phyloP scores from a whole-genome alignment of 92 coral and sea anemone species.

The Porites rus region DNA sequence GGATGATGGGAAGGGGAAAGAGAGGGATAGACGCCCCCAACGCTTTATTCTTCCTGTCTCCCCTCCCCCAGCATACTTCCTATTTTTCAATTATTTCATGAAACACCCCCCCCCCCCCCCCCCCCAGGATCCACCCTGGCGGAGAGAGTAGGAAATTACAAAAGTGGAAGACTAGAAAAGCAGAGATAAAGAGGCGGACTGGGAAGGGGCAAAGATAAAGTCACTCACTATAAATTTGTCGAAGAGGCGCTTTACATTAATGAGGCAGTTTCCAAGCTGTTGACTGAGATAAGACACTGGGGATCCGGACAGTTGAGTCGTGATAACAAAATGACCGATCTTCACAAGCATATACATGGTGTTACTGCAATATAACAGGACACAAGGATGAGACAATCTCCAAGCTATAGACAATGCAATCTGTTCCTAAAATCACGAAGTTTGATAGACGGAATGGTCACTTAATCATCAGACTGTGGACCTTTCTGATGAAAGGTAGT shows the following conservation, averaged over 20 bases:
- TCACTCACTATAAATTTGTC: conserved; percentile 97
- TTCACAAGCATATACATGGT: conserved; percentile 99
- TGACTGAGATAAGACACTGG: conserved; percentile 98
- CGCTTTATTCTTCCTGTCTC: too few relatives aligned
- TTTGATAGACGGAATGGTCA: not conserved
- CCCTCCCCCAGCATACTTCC: too few relatives aligned
- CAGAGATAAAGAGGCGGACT: not conserved
- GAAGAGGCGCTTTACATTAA: conserved; percentile 93
- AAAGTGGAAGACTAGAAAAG: not conserved
- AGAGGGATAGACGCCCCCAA: too few relatives aligned
- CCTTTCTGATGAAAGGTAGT: not conserved
- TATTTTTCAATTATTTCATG: too few relatives aligned
- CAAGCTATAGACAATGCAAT: not conserved
- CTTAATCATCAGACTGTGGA: not conserved
- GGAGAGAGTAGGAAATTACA: not conserved
- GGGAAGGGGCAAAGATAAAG: not conserved
- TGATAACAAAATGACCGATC: conserved; percentile 96
- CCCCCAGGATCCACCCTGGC: too few relatives aligned
- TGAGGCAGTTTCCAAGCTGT: conserved; percentile 96
- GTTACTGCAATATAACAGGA: conserved; percentile 69
- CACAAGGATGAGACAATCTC: not conserved
- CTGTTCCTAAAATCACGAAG: too few relatives aligned
- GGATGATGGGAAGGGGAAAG: too few relatives aligned
- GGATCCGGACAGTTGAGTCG: conserved; percentile 91
- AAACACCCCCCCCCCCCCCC: too few relatives aligned